A percentile compares a stretch with the other conserved stretches of the same genome.
These are phyloP conservation scores for Chloebia gouldiae DNA, from an alignment of 2,113 vertebrate species.

Conservation along the genomic window DNA sequence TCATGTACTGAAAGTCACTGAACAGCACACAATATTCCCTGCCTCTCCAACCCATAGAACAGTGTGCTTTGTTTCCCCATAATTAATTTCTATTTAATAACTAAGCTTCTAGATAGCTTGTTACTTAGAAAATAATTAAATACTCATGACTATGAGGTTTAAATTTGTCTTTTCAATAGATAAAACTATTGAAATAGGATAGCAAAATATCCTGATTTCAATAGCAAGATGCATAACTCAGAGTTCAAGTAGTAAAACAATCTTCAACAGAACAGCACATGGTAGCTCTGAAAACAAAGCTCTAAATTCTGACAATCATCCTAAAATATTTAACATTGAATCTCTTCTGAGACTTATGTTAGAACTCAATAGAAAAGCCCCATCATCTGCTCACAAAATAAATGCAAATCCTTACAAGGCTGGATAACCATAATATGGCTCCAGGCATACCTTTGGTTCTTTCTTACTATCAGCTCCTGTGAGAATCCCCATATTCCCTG, in stretches of 20 bases:
- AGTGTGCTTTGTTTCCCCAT: neutral
- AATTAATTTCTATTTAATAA: conserved; percentile 15
- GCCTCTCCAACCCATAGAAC: neutral
- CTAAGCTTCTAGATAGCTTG: neutral
- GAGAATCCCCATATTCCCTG: conserved; percentile 14
- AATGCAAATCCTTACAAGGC: conserved; percentile 51
- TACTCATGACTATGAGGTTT: neutral
- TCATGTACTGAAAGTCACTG: neutral
- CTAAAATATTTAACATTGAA: conserved; percentile 53
- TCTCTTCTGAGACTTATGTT: conserved; percentile 18
- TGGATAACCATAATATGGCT: conserved; percentile 38
- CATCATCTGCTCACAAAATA: neutral
- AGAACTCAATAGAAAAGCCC: neutral
- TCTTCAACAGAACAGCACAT: neutral
- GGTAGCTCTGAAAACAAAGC: conserved; percentile 27
- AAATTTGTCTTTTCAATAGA: neutral
- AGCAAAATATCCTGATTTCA: neutral
- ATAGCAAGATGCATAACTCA: neutral
- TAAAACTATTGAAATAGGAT: neutral
- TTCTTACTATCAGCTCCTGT: neutral
- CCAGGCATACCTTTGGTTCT: conserved; percentile 36
- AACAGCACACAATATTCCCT: neutral
- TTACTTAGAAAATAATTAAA: neutral
- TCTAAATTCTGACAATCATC: conserved; percentile 2
- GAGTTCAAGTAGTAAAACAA: neutral